Conservation (phyloP, 2,113 vertebrate species). For the Corapipo altera region DNA sequence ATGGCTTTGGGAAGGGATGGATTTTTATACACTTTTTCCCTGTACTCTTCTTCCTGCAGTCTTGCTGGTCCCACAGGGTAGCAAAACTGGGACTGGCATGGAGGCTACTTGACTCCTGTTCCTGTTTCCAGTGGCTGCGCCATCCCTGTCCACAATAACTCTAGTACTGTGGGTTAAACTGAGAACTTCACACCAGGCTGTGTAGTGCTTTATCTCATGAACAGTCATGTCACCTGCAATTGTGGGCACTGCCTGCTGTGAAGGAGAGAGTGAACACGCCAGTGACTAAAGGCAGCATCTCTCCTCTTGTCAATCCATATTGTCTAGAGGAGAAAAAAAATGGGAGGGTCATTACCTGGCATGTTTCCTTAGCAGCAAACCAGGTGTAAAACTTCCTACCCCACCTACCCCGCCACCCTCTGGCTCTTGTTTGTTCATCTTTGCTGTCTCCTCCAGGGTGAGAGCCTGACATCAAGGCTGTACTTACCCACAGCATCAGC, state of each 20-base stretch:
- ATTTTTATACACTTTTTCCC: neutral
- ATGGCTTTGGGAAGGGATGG: neutral
- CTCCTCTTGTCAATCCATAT: neutral
- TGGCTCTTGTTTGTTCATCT: neutral
- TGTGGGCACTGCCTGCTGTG: neutral
- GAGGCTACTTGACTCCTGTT: neutral
- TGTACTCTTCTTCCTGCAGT: neutral
- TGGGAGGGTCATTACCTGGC: neutral
- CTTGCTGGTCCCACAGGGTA: neutral
- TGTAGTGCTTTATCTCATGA: neutral
- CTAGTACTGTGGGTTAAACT: neutral
- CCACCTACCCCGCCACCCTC: neutral
- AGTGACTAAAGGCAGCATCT: rapidly evolving
- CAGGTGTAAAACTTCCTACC: neutral
- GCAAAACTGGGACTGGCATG: neutral
- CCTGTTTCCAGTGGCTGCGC: neutral
- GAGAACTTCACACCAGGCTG: neutral
- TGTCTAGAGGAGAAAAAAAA: neutral
- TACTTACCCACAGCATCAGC: neutral
- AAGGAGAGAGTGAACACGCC: neutral
- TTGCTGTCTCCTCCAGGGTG: neutral
- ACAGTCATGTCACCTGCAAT: neutral
- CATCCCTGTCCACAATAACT: neutral
- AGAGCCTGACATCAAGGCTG: neutral
- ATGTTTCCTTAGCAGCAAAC: neutral